A percentile compares a stretch with the other conserved stretches of the same genome.
Conservation (phyloP, 2,797 vertebrate species). For the Syngnathus acus region DNA sequence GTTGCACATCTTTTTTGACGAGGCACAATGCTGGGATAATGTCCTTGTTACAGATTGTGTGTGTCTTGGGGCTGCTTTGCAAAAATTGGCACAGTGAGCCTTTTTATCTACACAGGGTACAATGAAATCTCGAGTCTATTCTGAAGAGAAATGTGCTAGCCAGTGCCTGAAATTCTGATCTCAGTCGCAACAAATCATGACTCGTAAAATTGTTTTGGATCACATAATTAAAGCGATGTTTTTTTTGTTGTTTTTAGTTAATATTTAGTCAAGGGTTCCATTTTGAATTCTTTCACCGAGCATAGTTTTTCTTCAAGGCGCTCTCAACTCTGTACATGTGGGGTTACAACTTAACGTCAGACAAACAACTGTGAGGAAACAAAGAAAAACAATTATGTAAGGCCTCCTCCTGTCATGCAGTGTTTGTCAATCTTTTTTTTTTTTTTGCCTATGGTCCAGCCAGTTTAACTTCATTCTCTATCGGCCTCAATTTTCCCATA, state of each 20-base stretch:
- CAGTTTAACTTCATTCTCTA: slow-evolving; percentile 54
- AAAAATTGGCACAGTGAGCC: too few relatives aligned
- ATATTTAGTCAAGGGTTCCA: too few relatives aligned
- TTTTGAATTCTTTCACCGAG: not conserved
- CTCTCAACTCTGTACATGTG: not conserved
- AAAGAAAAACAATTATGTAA: not conserved
- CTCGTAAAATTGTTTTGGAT: not conserved
- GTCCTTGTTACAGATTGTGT: not conserved
- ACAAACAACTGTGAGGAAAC: not conserved
- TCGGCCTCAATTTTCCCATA: not conserved
- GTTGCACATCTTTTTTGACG: not conserved
- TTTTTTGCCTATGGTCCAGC: slow-evolving; percentile 25
- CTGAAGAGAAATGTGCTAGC: not conserved
- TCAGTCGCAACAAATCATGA: not conserved
- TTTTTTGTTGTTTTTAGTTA: not conserved
- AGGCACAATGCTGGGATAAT: not conserved
- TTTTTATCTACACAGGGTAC: too few relatives aligned
- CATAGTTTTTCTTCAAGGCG: not conserved
- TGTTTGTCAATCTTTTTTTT: slow-evolving; percentile 1
- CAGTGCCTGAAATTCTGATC: not conserved
- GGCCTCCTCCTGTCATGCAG: not conserved
- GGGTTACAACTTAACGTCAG: not conserved
- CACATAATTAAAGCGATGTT: not conserved
- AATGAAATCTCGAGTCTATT: not conserved
- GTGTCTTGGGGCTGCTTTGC: too few relatives aligned